Percentiles rank a stretch among this genome's conserved stretches.
These are phyloP conservation scores for Folsomia candida DNA, from an alignment of 2,888 invertebrate species.

Conservation along the genomic window DNA sequence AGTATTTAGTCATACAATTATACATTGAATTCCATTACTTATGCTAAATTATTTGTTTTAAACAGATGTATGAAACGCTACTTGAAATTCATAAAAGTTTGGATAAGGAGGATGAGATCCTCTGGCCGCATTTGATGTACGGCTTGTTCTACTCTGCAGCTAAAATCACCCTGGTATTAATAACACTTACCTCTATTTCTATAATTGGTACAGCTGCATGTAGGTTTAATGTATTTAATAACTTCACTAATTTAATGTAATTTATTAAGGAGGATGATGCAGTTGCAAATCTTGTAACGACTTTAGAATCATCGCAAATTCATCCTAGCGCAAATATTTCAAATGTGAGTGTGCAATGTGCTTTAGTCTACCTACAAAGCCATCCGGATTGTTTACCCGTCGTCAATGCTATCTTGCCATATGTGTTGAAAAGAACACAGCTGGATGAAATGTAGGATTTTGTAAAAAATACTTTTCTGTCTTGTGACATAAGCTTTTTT, in stretches of 20 bases:
- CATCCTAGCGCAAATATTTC: conserved; percentile 42
- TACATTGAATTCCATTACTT: too few species aligned
- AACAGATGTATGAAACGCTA: conserved; percentile 71
- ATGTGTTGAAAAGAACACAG: conserved; percentile 42
- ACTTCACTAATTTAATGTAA: too few species aligned
- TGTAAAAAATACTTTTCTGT: background rate
- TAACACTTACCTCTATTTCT: background rate
- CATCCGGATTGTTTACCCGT: conserved; percentile 39
- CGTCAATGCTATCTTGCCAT: conserved; percentile 39
- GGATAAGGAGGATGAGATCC: conserved; percentile 71
- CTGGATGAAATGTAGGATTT: conserved; percentile 47
- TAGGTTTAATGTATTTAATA: too few species aligned
- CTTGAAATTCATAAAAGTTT: conserved; percentile 65
- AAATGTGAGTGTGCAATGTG: conserved; percentile 40
- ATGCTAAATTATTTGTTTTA: too few species aligned
- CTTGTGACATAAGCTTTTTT: too few species aligned
- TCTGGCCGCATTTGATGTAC: conserved; percentile 68
- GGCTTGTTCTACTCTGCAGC: conserved; percentile 69
- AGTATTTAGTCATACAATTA: too few species aligned
- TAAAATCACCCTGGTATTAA: conserved; percentile 40
- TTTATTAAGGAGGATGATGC: conserved; percentile 43
- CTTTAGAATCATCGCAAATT: conserved; percentile 37
- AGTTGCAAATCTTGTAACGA: conserved; percentile 34
- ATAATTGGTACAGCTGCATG: background rate
- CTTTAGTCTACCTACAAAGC: conserved; percentile 40